These are phyloP conservation scores for Bovichtus variegatus DNA, from an alignment of 2,797 vertebrate genomes.

Conservation along the genomic window DNA sequence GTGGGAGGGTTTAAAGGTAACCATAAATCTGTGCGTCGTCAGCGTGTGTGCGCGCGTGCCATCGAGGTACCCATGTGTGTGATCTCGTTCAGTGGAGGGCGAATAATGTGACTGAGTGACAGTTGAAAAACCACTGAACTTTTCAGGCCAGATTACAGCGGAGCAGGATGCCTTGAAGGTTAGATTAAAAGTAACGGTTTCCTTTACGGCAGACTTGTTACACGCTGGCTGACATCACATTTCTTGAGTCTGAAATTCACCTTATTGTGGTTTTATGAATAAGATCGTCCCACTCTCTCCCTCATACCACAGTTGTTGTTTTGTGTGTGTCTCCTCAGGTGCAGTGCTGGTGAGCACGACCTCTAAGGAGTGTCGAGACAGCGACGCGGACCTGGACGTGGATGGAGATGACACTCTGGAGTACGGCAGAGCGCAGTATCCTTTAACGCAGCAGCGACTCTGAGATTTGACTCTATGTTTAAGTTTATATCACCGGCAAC, in stretches of 20 bases:
- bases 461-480: too few relatives aligned
- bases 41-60: not conserved
- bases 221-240: slow-evolving; percentile 20
- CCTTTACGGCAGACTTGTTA: slow-evolving; percentile 49
- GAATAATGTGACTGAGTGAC: slow-evolving; percentile 96
- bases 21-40: slow-evolving; percentile 13
- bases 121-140: slow-evolving; percentile 97
- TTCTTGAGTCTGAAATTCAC: not conserved
- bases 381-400: slow-evolving; percentile 96
- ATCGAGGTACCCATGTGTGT: slow-evolving; percentile 48
- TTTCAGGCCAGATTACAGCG: slow-evolving; percentile 95
- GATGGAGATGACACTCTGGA: slow-evolving; percentile 98
- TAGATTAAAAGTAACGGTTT: slow-evolving; percentile 38
- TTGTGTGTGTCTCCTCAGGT: slow-evolving; percentile 82
- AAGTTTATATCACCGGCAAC: not conserved
- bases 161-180: slow-evolving; percentile 59
- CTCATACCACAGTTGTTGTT: not conserved
- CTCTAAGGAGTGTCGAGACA: slow-evolving; percentile 94
- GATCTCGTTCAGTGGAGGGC: slow-evolving; percentile 81
- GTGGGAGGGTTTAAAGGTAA: slow-evolving; percentile 95
- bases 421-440: slow-evolving; percentile 98
- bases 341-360: slow-evolving; percentile 91
- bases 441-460: slow-evolving; percentile 55
- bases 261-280: not conserved
- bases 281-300: not conserved